Evolutionary conservation across 2,797 vertebrate species (phyloP), one percentile per base, ranked within the genome.

Genomic region (Notamacropus eugenii): DNA sequence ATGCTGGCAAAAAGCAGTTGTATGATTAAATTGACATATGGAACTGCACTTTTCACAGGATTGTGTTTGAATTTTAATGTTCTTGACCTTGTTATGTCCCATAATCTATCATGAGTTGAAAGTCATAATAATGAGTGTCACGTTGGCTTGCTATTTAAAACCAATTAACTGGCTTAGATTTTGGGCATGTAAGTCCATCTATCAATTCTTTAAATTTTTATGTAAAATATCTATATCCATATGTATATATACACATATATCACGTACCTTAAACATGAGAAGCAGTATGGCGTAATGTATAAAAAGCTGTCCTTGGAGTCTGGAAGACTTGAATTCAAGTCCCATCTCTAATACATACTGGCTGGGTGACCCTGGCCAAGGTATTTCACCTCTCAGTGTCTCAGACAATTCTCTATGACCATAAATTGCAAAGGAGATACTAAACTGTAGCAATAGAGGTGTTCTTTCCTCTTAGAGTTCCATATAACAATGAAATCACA

Each of bases 121-220:
- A 97, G 29, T 74, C 91, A 92, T n/a, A 93, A 94, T 95, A 90
- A 92, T n/a, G 19, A 92, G 56, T 82, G 91, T 95, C 92, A 95
- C 93, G 93, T 96, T 90, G 93, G 55, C 91, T 93, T 46, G 67
- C 55, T 74, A 16, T 92, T 95, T 95, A 90, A 94, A 97, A 93
- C 34, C 82, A 96, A 96, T 93, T 57, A 95, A 90, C 29, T 0
- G 0, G 55, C 4, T 62, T 93, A 87, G 96, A 82, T 93, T 58
- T 34, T 90, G 28, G 54, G 31, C 1, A 29, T 29, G 91, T 54
- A 96, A 94, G 93, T 56, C 24, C 55, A 94, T 10, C n/a, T 57
- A 87, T 58, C 54, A 31, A 16, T 34, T 74, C 58, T 92, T 93
- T 56, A 54, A 94, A 91, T 4, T 34, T 87, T 28, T 11, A 57